phyloP scores from a whole-genome alignment of 2,113 vertebrate genomes.

The Illadopsis cleaveri region DNA sequence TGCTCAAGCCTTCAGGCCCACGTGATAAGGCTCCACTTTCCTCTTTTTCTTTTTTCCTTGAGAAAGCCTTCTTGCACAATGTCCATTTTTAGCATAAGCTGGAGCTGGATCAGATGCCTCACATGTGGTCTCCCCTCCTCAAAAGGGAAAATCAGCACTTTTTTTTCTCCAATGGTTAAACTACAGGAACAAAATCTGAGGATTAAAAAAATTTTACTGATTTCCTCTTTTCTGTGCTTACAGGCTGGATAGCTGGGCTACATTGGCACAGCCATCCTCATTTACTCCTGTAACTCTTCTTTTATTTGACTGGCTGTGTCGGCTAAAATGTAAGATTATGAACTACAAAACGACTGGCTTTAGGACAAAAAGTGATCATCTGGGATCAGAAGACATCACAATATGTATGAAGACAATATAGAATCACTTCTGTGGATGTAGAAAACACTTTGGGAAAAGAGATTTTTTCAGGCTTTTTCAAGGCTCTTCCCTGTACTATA shows the following conservation, averaged over 20 bases:
- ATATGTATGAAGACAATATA: neutral
- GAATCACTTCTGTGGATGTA: neutral
- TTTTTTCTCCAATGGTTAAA: slow-evolving; percentile 15
- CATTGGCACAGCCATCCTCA: neutral
- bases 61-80: slow-evolving; percentile 54
- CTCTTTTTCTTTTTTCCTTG: neutral
- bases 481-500: slow-evolving; percentile 5
- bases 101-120: slow-evolving; percentile 56
- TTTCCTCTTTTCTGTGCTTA: neutral
- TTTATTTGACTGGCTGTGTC: neutral
- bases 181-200: neutral
- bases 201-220: neutral
- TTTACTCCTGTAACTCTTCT: neutral
- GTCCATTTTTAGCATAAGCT: slow-evolving; percentile 57
- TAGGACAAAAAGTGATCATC: slow-evolving; percentile 13
- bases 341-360: neutral
- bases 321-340: slow-evolving; percentile 6
- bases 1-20: neutral
- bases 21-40: neutral
- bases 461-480: slow-evolving; percentile 38
- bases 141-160: slow-evolving; percentile 52
- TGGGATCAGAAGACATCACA: neutral
- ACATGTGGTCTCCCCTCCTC: slow-evolving; percentile 45
- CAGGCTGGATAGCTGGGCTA: neutral
- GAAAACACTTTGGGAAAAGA: slow-evolving; percentile 27